Conservation (phyloP, 2,888 invertebrate genomes). For the Ceraclea dissimilis region DNA sequence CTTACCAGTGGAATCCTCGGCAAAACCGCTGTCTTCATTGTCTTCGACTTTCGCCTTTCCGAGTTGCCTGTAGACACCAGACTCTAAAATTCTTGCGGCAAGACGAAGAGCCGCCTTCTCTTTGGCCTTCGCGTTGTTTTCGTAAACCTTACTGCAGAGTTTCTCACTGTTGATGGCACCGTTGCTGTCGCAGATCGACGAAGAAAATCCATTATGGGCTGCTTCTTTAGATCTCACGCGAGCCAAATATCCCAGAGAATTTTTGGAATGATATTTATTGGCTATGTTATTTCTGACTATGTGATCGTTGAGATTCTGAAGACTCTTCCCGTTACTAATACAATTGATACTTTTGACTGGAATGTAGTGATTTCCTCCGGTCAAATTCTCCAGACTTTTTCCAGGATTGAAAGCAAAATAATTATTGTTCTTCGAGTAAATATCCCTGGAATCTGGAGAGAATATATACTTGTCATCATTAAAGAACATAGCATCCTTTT, state of each 20-base stretch:
- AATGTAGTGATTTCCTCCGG: constrained; percentile 16
- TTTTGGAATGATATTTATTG: constrained; percentile 26
- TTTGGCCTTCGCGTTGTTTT: constrained; percentile 13
- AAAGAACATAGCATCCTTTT: constrained; percentile 38
- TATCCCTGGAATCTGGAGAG: constrained; percentile 22
- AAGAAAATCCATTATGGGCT: constrained; percentile 27
- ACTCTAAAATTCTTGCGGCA: constrained; percentile 31
- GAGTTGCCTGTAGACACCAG: constrained; percentile 42
- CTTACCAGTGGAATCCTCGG: constrained; percentile 19
- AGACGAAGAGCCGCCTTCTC: constrained; percentile 26
- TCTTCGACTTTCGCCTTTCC: constrained; percentile 31
- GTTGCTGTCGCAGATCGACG: constrained; percentile 36
- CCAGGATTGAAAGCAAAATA: constrained; percentile 21
- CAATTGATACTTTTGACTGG: constrained; percentile 17
- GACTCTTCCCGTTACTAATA: constrained; percentile 40
- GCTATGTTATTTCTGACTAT: constrained; percentile 38
- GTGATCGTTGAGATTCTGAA: constrained; percentile 43
- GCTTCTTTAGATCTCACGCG: constrained; percentile 17
- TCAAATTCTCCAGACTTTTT: constrained; percentile 23
- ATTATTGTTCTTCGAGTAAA: constrained; percentile 23
- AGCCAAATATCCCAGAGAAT: constrained; percentile 12
- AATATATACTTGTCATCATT: constrained; percentile 42
- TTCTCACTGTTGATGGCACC: background rate
- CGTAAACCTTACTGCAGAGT: constrained; percentile 2
- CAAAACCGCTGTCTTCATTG: constrained; percentile 31